Percentiles rank a stretch among this genome's conserved stretches.
phyloP scores from a whole-genome alignment of 1,140 invertebrate species.

The Trypoxylus dichotomus region DNA sequence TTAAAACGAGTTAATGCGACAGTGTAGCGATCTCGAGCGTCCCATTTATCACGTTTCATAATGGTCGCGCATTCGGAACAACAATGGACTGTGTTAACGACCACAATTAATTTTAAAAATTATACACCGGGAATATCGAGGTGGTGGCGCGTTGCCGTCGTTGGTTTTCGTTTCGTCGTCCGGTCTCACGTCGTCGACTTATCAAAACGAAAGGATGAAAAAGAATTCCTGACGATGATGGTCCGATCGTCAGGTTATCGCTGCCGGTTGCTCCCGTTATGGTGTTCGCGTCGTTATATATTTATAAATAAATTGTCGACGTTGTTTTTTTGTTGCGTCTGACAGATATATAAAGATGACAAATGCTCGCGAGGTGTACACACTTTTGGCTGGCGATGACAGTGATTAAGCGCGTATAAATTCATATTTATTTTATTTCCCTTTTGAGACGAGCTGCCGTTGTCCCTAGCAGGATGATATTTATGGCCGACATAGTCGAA shows the following conservation, averaged over 20 bases:
- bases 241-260: not conserved
- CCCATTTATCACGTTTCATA: conserved; percentile 50
- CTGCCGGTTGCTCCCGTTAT: not conserved
- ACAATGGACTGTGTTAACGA: conserved; percentile 47
- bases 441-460: not conserved
- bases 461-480: not conserved
- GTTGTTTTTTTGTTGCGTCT: not conserved
- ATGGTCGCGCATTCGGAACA: conserved; percentile 42
- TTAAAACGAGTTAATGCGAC: conserved; percentile 50
- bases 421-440: conserved; percentile 25
- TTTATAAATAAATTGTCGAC: conserved; percentile 17
- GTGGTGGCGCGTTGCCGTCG: not conserved
- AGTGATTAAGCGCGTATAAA: conserved; percentile 16
- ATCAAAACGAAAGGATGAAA: not conserved
- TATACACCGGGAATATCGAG: conserved; percentile 17
- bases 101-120: conserved; percentile 46
- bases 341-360: conserved; percentile 24
- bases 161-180: not conserved
- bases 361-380: conserved; percentile 12
- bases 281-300: not conserved
- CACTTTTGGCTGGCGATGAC: conserved; percentile 6
- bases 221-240: conserved; percentile 9
- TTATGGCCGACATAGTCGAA: not conserved
- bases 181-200: not conserved
- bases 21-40: conserved; percentile 46